Evolutionary conservation across 1,140 invertebrate species (phyloP).

Genomic region (Drosophila mojavensis): DNA sequence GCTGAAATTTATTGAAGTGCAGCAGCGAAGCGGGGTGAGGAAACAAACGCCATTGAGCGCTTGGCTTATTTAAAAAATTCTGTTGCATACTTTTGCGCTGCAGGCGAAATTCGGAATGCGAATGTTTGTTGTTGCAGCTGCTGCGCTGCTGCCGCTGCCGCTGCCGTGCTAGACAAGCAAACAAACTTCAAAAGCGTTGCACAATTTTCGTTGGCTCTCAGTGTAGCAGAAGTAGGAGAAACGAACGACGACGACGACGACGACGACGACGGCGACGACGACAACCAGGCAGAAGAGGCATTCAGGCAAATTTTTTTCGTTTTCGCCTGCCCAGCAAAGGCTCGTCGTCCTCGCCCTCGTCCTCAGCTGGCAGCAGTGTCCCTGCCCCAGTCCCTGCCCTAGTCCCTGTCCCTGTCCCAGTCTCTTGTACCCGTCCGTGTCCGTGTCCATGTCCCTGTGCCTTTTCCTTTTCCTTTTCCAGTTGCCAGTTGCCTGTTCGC

Average conservation of each 20-base stretch:
- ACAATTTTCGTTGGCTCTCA: slow-evolving; percentile 38
- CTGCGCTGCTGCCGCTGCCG: background rate
- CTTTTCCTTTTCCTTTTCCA: slow-evolving; percentile 21
- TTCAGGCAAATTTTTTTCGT: slow-evolving; percentile 13
- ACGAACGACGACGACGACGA: background rate
- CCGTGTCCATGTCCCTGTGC: slow-evolving; percentile 35
- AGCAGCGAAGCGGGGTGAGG: background rate
- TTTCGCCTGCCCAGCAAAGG: background rate
- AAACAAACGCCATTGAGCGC: background rate
- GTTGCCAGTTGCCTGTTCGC: slow-evolving; percentile 13
- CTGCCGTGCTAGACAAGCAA: slow-evolving; percentile 37
- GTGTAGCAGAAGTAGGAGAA: slow-evolving; percentile 13
- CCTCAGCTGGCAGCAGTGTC: slow-evolving; percentile 35
- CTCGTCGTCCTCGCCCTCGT: slow-evolving; percentile 20
- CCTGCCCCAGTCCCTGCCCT: background rate
- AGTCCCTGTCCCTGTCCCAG: background rate
- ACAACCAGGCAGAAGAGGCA: slow-evolving; percentile 1
- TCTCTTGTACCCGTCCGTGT: slow-evolving; percentile 1
- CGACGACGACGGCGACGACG: background rate
- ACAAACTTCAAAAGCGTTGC: slow-evolving; percentile 49
- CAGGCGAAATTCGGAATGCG: slow-evolving; percentile 17
- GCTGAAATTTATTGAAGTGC: slow-evolving; percentile 18
- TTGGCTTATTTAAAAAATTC: slow-evolving; percentile 35
- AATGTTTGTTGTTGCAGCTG: slow-evolving; percentile 4
- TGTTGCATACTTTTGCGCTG: slow-evolving; percentile 35